Conservation (phyloP, 2,113 vertebrate species). For the Catharus minimus region DNA sequence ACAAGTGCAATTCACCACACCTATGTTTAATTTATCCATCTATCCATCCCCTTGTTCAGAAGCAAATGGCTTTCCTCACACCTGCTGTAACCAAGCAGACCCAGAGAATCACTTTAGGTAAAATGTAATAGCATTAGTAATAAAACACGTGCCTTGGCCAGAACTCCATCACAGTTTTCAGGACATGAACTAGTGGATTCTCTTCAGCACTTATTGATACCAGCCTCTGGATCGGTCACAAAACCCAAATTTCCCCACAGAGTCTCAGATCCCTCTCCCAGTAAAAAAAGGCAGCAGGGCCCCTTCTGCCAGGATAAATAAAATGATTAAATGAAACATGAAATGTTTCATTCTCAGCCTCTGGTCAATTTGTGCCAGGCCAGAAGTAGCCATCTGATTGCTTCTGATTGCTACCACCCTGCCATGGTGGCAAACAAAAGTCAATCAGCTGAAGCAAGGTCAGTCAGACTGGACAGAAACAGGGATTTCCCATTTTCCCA, state of each 20-base stretch:
- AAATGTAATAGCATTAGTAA: neutral
- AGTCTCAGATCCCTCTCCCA: rapidly evolving
- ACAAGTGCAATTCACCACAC: neutral
- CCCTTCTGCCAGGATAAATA: neutral
- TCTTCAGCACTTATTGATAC: neutral
- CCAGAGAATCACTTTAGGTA: neutral
- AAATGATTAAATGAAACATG: too few species aligned
- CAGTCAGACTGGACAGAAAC: neutral
- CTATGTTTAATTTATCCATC: neutral
- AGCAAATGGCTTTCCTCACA: neutral
- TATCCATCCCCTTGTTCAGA: neutral
- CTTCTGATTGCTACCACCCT: neutral
- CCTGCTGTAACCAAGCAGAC: neutral
- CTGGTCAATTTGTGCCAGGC: rapidly evolving
- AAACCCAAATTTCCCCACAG: neutral
- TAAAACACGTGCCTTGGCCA: neutral
- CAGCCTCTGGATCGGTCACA: neutral
- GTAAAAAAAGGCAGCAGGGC: neutral
- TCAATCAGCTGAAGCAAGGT: neutral
- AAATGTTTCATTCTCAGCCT: neutral
- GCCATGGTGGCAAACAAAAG: neutral
- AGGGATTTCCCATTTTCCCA: neutral
- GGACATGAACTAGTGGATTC: neutral
- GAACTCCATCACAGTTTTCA: neutral
- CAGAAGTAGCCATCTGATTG: neutral